Base-by-base conservation (phyloP, 2,113 vertebrate genomes). In the Rhizomys pruinosus region DNA sequence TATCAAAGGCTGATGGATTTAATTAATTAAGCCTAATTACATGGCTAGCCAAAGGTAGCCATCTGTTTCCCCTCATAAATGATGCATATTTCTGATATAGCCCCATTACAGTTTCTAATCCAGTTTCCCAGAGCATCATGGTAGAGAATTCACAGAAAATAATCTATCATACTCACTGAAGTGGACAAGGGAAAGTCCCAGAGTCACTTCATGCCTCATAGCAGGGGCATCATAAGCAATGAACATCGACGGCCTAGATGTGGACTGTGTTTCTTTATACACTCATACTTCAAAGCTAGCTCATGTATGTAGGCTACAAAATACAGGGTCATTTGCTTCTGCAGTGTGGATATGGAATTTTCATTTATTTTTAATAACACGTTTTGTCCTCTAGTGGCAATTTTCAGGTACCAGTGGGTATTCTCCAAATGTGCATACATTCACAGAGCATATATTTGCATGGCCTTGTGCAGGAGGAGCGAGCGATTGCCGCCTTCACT, bases 61-160 rank as follows among this genome's bases (percentile, higher is more conserved):
- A 3, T 47, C 22, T 23, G 15, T 13, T 1, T 0, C 0, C 37
- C 32, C 6, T 8, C 7, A 0, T 9, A 22, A n/a, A 3, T 0
- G 32, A 68, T 59, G 44, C 7, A 0, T 0, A 32, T 39, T 55
- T 68, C 78, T 64, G 84, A 59, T 17, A 22, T 1, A 1, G 42
- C 6, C 37, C n/a, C 37, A 9, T 42, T 23, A 20, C 89, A 39
- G 5, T 32, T 17, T 84, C 61, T 19, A 59, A 79, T 39, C 47
- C 64, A 4, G n/a, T 42, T 7, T 73, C 29, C 80, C 29, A 13
- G 66, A 90, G 7, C 42, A 13, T 61, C 55, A 34, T 22, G n/a
- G 55, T 1, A 22, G 76, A 81, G 64, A 20, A 42, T 68, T 92
- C 13, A 0, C 57, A 27, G 68, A 61, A 59, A 42, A 20, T 7